Base-by-base conservation (phyloP, 2,888 invertebrate genomes). In the Cephus runcator region DNA sequence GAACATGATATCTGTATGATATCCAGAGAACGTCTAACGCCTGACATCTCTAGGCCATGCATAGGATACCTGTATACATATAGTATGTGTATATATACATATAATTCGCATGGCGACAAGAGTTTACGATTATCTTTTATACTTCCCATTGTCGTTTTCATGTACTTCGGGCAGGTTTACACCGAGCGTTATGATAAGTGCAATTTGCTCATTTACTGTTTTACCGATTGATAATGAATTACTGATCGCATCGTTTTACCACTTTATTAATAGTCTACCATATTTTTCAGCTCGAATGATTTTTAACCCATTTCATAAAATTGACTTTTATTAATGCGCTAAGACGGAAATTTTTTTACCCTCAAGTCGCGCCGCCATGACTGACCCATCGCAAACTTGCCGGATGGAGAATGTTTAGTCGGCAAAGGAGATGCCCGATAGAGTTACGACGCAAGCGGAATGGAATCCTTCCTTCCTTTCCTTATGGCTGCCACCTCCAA, bases 371-470 rank as follows among this genome's bases (percentile, higher is more conserved):
- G 40, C 9, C 40, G 40, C 40, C 40, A 9, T 23, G 23, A 23
- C 6, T 23, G 23, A 2, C 23, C 23, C 23, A 6, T 56, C 23
- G 40, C 23, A 23, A 23, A 23, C 6, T 23, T 56, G 6, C 12
- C 33, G 33, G 31, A 71, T 15, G 12, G 12, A 30, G 33, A 71
- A 71, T 12, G 33, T 33, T 33, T 2, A 33, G 2, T 71, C 15
- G n/a, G 71, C 1, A 71, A 71, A 33, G 71, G 0, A 71, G 31
- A 71, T 33, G 30, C 69, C 69, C 77, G 81, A 82, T 81, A 78
- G 79, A 79, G 79, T 79, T 83, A 79, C 81, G 80, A 79, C 79
- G 80, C 77, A 78, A 83, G 77, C 75, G 74, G 82, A 82, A 81
- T 82, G 34, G 34, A 34, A 34, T 34, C 9, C 34, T 34, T 34